Base-by-base conservation (phyloP, 2,113 vertebrate species). In the Festucalex cinctus region DNA sequence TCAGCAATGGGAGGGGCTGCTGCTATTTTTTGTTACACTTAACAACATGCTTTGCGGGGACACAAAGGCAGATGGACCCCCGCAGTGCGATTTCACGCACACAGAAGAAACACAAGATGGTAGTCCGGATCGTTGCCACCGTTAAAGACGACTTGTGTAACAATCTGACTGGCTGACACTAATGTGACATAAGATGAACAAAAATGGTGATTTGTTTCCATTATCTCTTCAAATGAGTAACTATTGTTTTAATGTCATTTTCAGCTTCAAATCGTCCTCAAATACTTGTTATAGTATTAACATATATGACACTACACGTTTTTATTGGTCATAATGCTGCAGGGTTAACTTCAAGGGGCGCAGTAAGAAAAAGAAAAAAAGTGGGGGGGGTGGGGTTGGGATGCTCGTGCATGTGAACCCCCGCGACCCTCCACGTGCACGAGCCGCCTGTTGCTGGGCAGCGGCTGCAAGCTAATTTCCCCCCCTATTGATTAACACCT, bases 361-460 rank as follows among this genome's bases (percentile, higher is more conserved):
- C 73, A 65, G 69, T 39, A 8, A n/a, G 56, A 61, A n/a, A 28
- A 36, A 36, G 14, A 10, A 32, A 20, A n/a, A n/a, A n/a, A n/a
- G n/a, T n/a, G n/a, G n/a, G n/a, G 9, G 32, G 32, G 3, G 3
- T 41, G n/a, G n/a, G 65, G 16, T 28, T 35, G 10, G 28, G 53
- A 24, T 0, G 46, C 79, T 80, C 79, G 79, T 69, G 69, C 70
- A 24, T 66, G 59, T 88, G 86, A 82, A 90, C 85, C 86, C 72
- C 51, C 9, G 68, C 79, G 86, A 88, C 87, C 85, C 82, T 70
- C 46, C 5, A n/a, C 65, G 68, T 78, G 84, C 77, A 79, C 77
- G 81, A 66, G 68, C 72, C 77, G 83, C 85, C 87, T 88, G 87
- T 90, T 89, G 87, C 89, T 86, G 87, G 87, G 87, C 86, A 89